phyloP scores from a whole-genome alignment of 2,797 vertebrate genomes.

The Nannoperca obscura region DNA sequence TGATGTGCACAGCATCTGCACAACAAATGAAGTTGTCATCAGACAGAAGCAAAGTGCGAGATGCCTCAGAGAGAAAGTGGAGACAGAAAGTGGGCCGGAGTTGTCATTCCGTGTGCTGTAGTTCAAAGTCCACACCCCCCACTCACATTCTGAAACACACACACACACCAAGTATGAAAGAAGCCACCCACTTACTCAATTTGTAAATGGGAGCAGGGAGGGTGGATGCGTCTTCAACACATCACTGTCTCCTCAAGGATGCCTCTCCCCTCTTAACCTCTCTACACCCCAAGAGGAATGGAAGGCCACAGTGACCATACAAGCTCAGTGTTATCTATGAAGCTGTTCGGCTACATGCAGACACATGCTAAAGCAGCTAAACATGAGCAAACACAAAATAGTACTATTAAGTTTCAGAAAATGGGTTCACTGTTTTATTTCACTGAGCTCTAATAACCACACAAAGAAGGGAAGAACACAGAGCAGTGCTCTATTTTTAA shows the following conservation, averaged over 20 bases:
- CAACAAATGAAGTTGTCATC: constrained; percentile 46
- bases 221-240: constrained; percentile 17
- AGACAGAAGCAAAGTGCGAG: constrained; percentile 12
- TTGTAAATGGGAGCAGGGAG: constrained; percentile 40
- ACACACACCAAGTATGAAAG: background rate
- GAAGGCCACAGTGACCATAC: background rate
- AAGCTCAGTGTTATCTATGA: background rate
- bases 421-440: constrained; percentile 1
- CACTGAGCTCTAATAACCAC: background rate
- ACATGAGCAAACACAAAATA: constrained; percentile 8
- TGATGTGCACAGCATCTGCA: constrained; percentile 28
- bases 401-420: background rate
- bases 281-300: background rate
- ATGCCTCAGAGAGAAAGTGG: background rate
- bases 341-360: background rate
- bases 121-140: constrained; percentile 34
- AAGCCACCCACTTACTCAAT: constrained; percentile 41
- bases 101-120: constrained; percentile 33
- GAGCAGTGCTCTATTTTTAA: constrained; percentile 5
- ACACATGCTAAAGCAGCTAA: background rate
- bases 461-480: constrained; percentile 3
- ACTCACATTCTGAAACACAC: constrained; percentile 16
- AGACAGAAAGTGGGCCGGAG: constrained; percentile 31
- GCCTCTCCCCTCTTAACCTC: background rate
- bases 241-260: constrained; percentile 10